Evolutionary conservation across 2,797 vertebrate genomes (phyloP), one percentile per base, ranked within the genome.

Genomic region (Champsocephalus gunnari): DNA sequence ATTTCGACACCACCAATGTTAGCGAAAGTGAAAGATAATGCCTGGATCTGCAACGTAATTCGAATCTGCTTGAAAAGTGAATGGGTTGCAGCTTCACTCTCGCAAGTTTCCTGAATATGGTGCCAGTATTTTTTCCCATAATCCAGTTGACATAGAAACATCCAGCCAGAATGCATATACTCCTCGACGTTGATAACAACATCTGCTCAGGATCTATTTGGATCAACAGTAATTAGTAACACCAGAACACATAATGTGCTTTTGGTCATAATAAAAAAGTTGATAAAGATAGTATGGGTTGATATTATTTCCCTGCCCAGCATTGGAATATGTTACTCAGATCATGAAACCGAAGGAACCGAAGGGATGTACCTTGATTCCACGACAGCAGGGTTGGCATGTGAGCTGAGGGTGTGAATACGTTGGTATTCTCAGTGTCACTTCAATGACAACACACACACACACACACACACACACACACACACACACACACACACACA

Each of bases 381-480:
- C 45, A 24, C 65, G 65, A 66, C 73, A 57, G 54, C 70, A 54
- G 10, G 51, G 58, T 48, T 47, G 73, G 59, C 73, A 82, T 65
- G 75, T 69, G 71, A 66, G 64, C 70, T 0, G 45, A 66, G 47
- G 44, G 73, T 80, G 78, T 80, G 80, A 85, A 83, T 76, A 81
- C 70, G 64, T 67, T 58, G 21, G 60, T 66, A 78, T 86, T 66
- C 64, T 80, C 50, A 5, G 60, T 67, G 68, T 80, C 87, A 83
- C 70, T 67, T 83, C 79, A 83, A 74, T 79, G 72, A 58, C 76
- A 71, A 8, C 45, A 10, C 41, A 43, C 43, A 55, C 69, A 56
- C 76, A 64, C 73, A 41, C 51, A 64, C 57, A 53, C 34, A 53
- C 38, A 48, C 67, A 67, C 62, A 45, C 68, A 48, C 73, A 51